Percentiles rank a stretch among this genome's conserved stretches.
Evolutionary conservation across 2,888 invertebrate species (phyloP).

Genomic region (Caradrina clavipalpis): DNA sequence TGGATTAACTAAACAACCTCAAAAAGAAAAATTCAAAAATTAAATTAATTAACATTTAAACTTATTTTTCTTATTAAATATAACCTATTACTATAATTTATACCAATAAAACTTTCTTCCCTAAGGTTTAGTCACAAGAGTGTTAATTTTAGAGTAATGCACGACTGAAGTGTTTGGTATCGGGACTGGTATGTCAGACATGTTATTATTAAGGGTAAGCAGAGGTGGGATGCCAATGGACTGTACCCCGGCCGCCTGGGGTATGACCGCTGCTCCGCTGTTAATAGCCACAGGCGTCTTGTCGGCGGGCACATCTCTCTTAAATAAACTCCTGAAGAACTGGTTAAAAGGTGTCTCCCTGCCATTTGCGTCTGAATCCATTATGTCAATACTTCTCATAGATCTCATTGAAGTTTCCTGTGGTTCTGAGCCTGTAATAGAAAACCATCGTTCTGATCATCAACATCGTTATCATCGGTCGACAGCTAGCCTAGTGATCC

Average conservation of each 20-base stretch:
- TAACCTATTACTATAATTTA: slow-evolving; percentile 5
- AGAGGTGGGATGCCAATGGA: slow-evolving; percentile 81
- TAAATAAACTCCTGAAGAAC: slow-evolving; percentile 60
- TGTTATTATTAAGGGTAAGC: slow-evolving; percentile 78
- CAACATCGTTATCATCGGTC: too few species aligned
- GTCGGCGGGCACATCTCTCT: slow-evolving; percentile 61
- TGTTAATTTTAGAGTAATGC: slow-evolving; percentile 83
- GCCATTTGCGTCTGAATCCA: slow-evolving; percentile 33
- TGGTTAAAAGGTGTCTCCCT: slow-evolving; percentile 49
- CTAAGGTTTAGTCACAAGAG: slow-evolving; percentile 71
- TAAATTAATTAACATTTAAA: neutral
- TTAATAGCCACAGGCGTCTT: slow-evolving; percentile 70
- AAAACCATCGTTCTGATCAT: too few species aligned
- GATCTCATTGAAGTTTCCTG: slow-evolving; percentile 24
- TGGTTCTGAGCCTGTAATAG: slow-evolving; percentile 33
- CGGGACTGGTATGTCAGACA: slow-evolving; percentile 82
- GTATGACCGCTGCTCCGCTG: slow-evolving; percentile 78
- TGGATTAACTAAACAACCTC: neutral
- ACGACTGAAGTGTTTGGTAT: slow-evolving; percentile 86
- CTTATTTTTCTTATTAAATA: neutral
- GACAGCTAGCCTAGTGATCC: too few species aligned
- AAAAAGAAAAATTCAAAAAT: too few species aligned
- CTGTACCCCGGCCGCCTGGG: slow-evolving; percentile 76
- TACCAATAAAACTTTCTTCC: neutral
- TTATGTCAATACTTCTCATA: slow-evolving; percentile 27